Conservation (phyloP, 2,888 invertebrate genomes). For the Julus scandinavius region DNA sequence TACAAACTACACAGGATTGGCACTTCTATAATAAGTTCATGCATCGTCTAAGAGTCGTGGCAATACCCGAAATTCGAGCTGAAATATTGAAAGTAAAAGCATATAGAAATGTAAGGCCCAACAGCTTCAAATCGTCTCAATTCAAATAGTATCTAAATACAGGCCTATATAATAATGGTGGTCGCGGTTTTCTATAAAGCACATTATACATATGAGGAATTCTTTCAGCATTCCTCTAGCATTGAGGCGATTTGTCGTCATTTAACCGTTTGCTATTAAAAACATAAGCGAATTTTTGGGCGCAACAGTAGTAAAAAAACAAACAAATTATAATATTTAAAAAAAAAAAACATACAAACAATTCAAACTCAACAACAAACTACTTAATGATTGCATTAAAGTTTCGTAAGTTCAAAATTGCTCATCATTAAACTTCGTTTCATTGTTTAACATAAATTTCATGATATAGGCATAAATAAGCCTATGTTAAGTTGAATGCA, state of each 20-base stretch:
- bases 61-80: background rate
- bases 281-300: background rate
- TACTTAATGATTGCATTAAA: too few species aligned
- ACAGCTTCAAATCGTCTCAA: conserved; percentile 1
- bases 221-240: background rate
- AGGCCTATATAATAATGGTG: background rate
- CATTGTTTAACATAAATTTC: too few species aligned
- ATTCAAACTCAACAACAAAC: too few species aligned
- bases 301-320: background rate
- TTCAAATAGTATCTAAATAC: background rate
- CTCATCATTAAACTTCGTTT: too few species aligned
- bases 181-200: background rate
- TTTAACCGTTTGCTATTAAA: background rate
- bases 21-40: conserved; percentile 47
- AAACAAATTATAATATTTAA: background rate
- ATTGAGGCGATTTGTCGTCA: background rate
- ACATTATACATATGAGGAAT: background rate
- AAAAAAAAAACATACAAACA: background rate
- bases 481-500: too few species aligned
- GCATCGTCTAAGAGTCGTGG: conserved; percentile 47
- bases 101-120: background rate
- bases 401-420: too few species aligned
- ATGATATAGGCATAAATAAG: too few species aligned
- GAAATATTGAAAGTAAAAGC: background rate
- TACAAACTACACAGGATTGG: conserved; percentile 50